A percentile compares a stretch with the other conserved stretches of the same genome.
These are phyloP conservation scores for Muscidifurax raptorellus DNA, from an alignment of 1,140 invertebrate genomes.

Conservation along the genomic window DNA sequence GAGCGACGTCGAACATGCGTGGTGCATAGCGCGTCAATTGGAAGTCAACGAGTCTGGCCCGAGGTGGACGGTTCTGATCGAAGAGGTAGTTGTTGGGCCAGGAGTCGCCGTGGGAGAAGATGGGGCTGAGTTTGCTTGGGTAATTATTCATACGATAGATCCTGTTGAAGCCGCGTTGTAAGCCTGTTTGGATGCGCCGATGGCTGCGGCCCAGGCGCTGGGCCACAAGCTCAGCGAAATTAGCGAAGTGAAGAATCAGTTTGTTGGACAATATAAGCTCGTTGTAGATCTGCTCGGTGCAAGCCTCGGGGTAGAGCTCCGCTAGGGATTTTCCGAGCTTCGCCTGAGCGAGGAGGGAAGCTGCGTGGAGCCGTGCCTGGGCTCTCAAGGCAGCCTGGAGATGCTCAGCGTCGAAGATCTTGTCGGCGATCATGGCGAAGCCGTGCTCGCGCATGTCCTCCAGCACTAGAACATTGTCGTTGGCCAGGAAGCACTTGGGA, in stretches of 20 bases:
- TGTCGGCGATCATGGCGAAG: neutral
- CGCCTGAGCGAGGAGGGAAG: neutral
- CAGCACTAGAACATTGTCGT: neutral
- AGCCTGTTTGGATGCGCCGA: neutral
- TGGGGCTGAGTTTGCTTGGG: neutral
- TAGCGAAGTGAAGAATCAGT: no score
- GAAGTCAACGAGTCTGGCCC: neutral
- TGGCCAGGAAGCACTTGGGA: slow-evolving; percentile 1
- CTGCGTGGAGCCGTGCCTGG: neutral
- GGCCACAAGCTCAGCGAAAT: neutral
- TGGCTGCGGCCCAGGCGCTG: neutral
- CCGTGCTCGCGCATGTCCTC: neutral
- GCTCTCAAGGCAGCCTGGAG: neutral
- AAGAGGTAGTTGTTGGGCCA: slow-evolving; percentile 7
- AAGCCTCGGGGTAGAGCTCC: slow-evolving; percentile 58
- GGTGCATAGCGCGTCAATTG: neutral
- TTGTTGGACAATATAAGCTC: slow-evolving; percentile 4
- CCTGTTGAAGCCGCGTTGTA: neutral
- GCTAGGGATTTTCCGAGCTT: slow-evolving; percentile 42
- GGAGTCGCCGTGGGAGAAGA: neutral
- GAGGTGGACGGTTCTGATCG: neutral
- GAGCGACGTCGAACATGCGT: neutral
- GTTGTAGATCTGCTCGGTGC: slow-evolving; percentile 41
- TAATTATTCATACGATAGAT: neutral
- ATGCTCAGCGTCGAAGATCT: neutral